Conservation (phyloP, 2,797 vertebrate species). For the Limnodromus scolopaceus region DNA sequence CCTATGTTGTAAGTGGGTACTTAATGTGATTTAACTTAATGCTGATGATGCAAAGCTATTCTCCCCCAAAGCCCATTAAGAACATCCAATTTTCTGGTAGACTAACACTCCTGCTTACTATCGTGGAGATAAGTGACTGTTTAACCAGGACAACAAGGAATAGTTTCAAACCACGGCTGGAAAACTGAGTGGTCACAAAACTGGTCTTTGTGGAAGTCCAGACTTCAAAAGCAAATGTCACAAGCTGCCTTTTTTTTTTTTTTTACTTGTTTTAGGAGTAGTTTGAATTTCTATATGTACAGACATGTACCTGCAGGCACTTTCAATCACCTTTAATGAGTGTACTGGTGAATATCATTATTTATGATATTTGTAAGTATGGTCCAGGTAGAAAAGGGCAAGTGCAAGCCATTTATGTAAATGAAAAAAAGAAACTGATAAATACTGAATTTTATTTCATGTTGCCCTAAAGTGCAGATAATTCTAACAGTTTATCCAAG, state of each 20-base stretch:
- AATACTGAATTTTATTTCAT: background rate
- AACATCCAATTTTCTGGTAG: constrained; percentile 60
- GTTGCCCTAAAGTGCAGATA: background rate
- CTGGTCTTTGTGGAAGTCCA: background rate
- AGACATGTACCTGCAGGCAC: background rate
- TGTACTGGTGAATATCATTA: background rate
- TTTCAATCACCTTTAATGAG: background rate
- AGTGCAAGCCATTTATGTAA: background rate
- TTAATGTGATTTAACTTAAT: constrained; percentile 64
- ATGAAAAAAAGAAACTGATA: background rate
- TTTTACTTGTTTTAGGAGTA: background rate
- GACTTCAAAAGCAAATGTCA: background rate
- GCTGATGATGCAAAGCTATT: constrained; percentile 64
- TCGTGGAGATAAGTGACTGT: constrained; percentile 44
- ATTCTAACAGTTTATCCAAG: background rate
- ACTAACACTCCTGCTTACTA: constrained; percentile 55
- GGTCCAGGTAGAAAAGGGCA: background rate
- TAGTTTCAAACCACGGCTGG: background rate
- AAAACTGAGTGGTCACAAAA: background rate
- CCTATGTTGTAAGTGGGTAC: constrained; percentile 44
- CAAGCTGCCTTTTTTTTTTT: background rate
- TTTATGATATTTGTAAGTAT: background rate
- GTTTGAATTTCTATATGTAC: background rate
- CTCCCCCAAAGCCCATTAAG: constrained; percentile 60
- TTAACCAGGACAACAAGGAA: constrained; percentile 35